Evolutionary conservation across 2,113 vertebrate species (phyloP), one percentile per base, ranked within the genome.

Genomic region (Bos javanicus): DNA sequence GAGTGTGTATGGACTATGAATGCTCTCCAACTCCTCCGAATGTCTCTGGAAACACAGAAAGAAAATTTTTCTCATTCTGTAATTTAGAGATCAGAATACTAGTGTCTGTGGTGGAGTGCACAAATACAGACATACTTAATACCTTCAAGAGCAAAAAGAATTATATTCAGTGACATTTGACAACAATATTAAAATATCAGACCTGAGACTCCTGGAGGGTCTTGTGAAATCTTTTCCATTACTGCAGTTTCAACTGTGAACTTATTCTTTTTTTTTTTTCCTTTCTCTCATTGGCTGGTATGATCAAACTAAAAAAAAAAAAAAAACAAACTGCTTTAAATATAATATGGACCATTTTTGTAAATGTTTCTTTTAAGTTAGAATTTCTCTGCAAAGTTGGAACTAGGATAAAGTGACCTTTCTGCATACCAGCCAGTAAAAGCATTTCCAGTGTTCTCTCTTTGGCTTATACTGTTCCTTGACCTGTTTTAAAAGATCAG

Each of bases 1-100:
- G 30, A 92, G 46, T 86, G 62, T 87, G 95, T 95, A 80, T 78
- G 85, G 91, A 46, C 95, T 97, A 92, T 88, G 97, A 95, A 91
- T 93, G 87, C 19, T 59, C 74, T 92, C 46, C 36, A 94, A 36
- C 48, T 90, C 76, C 94, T 93, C 96, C 56, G 56, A 87, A 91
- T 2, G 33, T 90, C 57, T 82, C 90, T 80, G 76, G 25, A 62
- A 94, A 59, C 46, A 7, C n/a, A 25, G 54, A 52, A 9, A 85
- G 81, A 81, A 83, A 95, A 81, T 7, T 43, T 67, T 90, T 52
- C 48, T 59, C 17, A 9, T 87, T 95, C 28, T 81, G n/a, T 87
- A 95, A 74, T 93, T 89, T 87, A 15, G 33, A 92, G n/a, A 43
- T 60, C 46, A 7, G 90, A 95, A 71, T 60, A 67, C 25, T 87